Evolutionary conservation across 1,140 invertebrate genomes (phyloP).

Genomic region (Sycophaga agraensis): DNA sequence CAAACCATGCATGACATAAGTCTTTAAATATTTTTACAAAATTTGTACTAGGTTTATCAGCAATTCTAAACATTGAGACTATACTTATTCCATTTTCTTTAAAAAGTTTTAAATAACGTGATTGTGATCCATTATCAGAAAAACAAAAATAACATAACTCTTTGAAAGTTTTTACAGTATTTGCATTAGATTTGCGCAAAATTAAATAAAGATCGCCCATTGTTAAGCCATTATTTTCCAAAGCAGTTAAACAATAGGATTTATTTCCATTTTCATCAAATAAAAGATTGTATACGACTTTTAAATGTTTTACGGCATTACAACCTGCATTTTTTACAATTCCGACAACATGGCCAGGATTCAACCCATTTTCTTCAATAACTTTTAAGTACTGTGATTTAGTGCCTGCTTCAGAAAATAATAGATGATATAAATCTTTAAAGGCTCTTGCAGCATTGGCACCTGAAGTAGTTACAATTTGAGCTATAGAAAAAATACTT

Average conservation of each 20-base stretch:
- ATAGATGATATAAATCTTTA: slow-evolving; percentile 19
- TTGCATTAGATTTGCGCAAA: slow-evolving; percentile 14
- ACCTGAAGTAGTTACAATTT: slow-evolving; percentile 7
- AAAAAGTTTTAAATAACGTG: slow-evolving; percentile 32
- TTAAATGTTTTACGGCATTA: background rate
- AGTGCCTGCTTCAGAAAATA: slow-evolving; percentile 8
- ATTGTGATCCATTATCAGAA: slow-evolving; percentile 24
- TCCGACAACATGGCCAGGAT: slow-evolving; percentile 1
- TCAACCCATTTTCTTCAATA: slow-evolving; percentile 7
- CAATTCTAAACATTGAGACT: no score
- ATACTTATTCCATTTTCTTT: no score
- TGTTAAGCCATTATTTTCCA: slow-evolving; percentile 6
- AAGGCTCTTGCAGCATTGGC: background rate
- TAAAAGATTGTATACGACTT: slow-evolving; percentile 20
- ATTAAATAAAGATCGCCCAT: background rate
- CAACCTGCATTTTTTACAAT: slow-evolving; percentile 1
- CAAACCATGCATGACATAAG: no score
- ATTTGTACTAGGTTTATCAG: no score
- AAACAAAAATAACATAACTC: slow-evolving; percentile 34
- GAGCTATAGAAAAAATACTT: slow-evolving; percentile 6
- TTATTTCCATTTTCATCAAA: slow-evolving; percentile 8
- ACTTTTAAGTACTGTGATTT: slow-evolving; percentile 1
- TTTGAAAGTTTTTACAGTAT: slow-evolving; percentile 8
- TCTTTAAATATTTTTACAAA: no score
- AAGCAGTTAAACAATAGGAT: background rate